Evolutionary conservation across 2,113 vertebrate genomes (phyloP).

Genomic region (Saguinus imperator): DNA sequence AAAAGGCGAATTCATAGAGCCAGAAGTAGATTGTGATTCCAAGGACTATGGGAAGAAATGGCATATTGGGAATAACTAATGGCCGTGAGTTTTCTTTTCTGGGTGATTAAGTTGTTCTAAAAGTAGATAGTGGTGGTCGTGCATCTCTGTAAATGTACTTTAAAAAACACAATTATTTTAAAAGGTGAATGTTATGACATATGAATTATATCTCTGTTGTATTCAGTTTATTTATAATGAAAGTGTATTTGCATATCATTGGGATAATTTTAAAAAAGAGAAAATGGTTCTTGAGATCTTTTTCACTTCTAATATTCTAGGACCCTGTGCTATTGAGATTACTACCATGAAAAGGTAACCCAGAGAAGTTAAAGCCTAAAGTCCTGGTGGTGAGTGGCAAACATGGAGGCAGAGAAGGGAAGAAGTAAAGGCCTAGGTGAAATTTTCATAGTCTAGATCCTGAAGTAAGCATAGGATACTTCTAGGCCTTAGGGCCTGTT

Average conservation of each 20-base stretch:
- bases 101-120: neutral
- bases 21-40: neutral
- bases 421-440: no score
- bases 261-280: neutral
- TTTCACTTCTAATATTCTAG: neutral
- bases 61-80: neutral
- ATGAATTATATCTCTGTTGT: neutral
- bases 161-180: neutral
- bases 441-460: neutral
- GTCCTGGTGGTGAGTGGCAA: neutral
- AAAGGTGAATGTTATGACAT: neutral
- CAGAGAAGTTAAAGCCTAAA: neutral
- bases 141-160: neutral
- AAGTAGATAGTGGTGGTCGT: neutral
- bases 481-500: neutral
- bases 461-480: neutral
- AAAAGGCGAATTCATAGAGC: neutral
- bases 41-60: neutral
- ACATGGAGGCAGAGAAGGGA: neutral
- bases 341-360: neutral
- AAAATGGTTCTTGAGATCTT: neutral
- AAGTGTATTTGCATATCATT: neutral
- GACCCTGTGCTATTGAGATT: neutral
- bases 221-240: neutral
- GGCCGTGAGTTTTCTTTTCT: neutral